Conservation (phyloP, 2,888 invertebrate genomes). For the Xanthia togata region DNA sequence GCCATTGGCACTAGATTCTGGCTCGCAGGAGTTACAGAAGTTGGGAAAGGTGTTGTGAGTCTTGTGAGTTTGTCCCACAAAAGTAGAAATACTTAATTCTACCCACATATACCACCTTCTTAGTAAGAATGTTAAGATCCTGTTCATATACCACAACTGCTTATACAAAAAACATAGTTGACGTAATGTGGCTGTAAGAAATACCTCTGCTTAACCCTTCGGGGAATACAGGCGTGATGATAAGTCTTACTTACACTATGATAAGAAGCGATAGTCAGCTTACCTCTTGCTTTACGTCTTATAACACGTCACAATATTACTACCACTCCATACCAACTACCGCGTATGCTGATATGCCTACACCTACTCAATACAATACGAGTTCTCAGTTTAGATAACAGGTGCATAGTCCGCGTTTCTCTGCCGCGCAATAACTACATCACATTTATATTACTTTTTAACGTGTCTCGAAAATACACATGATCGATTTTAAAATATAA, state of each 20-base stretch:
- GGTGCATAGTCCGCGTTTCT: neutral
- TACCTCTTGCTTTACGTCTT: neutral
- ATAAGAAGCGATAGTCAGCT: constrained; percentile 22
- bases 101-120: neutral
- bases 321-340: neutral
- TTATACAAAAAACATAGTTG: neutral
- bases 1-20: neutral
- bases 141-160: neutral
- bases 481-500: neutral
- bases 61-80: neutral
- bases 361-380: neutral
- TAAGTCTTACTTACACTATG: neutral
- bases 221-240: neutral
- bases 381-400: constrained; percentile 9
- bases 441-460: neutral
- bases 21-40: neutral
- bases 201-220: neutral
- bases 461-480: neutral
- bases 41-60: neutral
- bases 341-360: neutral
- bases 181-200: neutral
- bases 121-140: neutral
- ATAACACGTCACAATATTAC: constrained; percentile 8
- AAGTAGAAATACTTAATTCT: neutral
- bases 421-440: constrained; percentile 1